phyloP scores from a whole-genome alignment of 2,113 vertebrate species.

The Rhea pennata region DNA sequence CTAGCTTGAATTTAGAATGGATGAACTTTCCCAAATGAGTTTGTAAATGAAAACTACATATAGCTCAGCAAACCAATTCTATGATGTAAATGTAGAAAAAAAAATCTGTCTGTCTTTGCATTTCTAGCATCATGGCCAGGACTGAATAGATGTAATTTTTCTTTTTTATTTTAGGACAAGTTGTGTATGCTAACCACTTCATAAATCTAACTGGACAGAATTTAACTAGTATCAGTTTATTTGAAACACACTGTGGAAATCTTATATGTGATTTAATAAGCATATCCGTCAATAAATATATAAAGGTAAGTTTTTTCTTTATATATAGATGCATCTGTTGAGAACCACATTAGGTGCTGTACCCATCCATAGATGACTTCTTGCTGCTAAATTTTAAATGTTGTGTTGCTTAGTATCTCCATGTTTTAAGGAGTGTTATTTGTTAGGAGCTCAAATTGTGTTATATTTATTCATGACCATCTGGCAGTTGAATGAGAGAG shows the following conservation, averaged over 20 bases:
- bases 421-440: slow-evolving; percentile 64
- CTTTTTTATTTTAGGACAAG: slow-evolving; percentile 83
- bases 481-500: slow-evolving; percentile 50
- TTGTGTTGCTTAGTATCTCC: slow-evolving; percentile 33
- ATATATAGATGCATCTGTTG: background rate
- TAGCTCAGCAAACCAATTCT: background rate
- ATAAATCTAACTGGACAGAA: slow-evolving; percentile 90
- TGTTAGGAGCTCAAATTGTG: slow-evolving; percentile 60
- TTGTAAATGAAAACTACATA: background rate
- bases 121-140: background rate
- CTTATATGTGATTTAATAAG: slow-evolving; percentile 89
- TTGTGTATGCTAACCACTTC: slow-evolving; percentile 90
- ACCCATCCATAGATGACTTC: background rate
- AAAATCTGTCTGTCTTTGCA: background rate
- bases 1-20: background rate
- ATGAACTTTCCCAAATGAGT: background rate
- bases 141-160: slow-evolving; percentile 37
- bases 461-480: slow-evolving; percentile 69
- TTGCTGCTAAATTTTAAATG: slow-evolving; percentile 36
- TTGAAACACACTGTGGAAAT: slow-evolving; percentile 90
- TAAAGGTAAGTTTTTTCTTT: slow-evolving; percentile 84
- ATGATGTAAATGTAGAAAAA: background rate
- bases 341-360: background rate
- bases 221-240: slow-evolving; percentile 89
- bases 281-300: slow-evolving; percentile 87